Conservation (phyloP, 2,888 invertebrate species). For the Cylindroiulus punctatus region DNA sequence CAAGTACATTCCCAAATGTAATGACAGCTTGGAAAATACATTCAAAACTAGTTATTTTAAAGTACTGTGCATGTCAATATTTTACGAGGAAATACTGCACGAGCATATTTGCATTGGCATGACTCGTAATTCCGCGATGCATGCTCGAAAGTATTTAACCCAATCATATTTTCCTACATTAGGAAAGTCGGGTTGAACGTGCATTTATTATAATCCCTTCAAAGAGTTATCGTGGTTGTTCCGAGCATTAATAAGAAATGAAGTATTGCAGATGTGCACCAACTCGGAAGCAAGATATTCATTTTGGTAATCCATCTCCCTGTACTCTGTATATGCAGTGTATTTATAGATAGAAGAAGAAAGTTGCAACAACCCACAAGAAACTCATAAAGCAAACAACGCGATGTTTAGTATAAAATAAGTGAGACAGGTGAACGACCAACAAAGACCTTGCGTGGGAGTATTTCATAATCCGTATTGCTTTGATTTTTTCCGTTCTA, state of each 20-base stretch:
- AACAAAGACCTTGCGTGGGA: constrained; percentile 1
- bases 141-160: no score
- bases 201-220: no score
- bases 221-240: neutral
- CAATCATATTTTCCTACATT: no score
- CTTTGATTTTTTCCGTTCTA: neutral
- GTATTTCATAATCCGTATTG: neutral
- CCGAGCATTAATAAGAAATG: neutral
- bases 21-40: no score
- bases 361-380: neutral
- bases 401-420: constrained; percentile 5
- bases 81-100: no score
- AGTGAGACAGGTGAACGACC: constrained; percentile 24
- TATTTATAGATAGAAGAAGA: neutral
- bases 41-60: no score
- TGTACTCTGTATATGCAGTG: neutral
- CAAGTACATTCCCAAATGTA: no score
- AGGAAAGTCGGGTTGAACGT: no score
- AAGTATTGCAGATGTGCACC: neutral
- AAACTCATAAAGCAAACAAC: neutral
- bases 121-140: no score
- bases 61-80: no score
- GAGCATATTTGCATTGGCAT: no score
- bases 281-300: neutral
- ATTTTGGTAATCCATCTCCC: neutral